Evolutionary conservation across 2,113 vertebrate genomes (phyloP), one percentile per base, ranked within the genome.

Genomic region (Perognathus longimembris): DNA sequence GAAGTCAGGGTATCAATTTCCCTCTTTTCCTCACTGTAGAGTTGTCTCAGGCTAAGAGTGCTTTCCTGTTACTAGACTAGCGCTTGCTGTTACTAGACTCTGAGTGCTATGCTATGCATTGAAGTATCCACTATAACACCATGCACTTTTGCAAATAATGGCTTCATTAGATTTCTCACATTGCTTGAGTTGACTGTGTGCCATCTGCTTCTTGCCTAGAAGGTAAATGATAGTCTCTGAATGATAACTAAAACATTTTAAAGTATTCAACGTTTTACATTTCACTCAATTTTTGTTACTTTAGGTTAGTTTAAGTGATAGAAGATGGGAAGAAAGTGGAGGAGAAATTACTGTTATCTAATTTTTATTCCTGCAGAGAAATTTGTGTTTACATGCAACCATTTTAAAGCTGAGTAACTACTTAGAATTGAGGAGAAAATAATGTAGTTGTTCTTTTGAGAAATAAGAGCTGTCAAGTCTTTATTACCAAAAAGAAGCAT

Each of bases 401-500:
- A 88, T 93, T 92, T 94, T 92, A 92, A 94, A 96, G 88, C 92
- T 95, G 94, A 92, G 38, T 93, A 96, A 96, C 91, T 94, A 93
- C 50, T 95, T 95, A 91, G 90, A 91, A 81, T 94, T 94, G 90
- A 95, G 82, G 34, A 93, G 82, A 94, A 97, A 95, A 95, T 96
- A 96, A 97, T 96, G 95, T 90, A 96, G 78, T 75, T 92, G 85
- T 92, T 94, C 93, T 93, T 95, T 85, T 97, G 96, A 97, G 95
- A 94, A 95, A 96, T 97, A 75, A 95, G 92, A 94, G 88, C 79
- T 96, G 94, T 94, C 96, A 95, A 61, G 66, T 24, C 36, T 97
- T 96, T 96, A 96, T 95, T 96, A 91, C 90, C 82, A 88, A 80
- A 70, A 96, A 91, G 92, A 95, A 95, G 90, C 78, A 90, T 61